Evolutionary conservation across 30 jellyfish, hydroid and myxozoan species (phyloP), one percentile per base, ranked within the genome.

Genomic region (Aurelia aurita): DNA sequence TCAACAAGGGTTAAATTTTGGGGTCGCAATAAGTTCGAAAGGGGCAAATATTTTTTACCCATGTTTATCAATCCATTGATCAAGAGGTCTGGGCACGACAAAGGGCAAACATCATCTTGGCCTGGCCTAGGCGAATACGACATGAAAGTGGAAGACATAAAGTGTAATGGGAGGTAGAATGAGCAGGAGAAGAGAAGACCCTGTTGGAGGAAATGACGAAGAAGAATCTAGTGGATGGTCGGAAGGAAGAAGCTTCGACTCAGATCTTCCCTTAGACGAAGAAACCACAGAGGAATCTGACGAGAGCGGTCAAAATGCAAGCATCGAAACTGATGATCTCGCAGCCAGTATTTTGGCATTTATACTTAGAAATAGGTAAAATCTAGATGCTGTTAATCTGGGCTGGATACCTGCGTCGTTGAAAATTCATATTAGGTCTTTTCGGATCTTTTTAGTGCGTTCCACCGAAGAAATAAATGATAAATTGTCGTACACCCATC

Each of bases 151-250:
- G 51, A 39, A 39, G 51, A 39, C 0, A 39, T 39, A 39, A 39
- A 39, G 51, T 65, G 90, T 51, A 35, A 80, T 80, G 90, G 90
- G 90, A 20, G 90, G 90, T 43, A 80, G 90, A 67, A 80, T 80
- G 90, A 80, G 90, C 47, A 49, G 90, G 32, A 80, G 82, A 64
- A 78, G 89, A 54, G 46, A 58, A 34, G 47, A 45, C 66, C 29
- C 49, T 64, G 61, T 22, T 63, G 80, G 44, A 22, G 67, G 45
- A 39, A 43, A 65, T 10, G 90, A 65, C 1, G 82, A 65, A 4
- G 82, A 80, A 5, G 82, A 45, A 12, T 21, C 61, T 46, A 21
- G 62, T 18, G 87, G 29, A 12, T 63, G 64, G 69, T 59, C 46
- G 32, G 80, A 44, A 32, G 79, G 57, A 29, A 59, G 70, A 21